These are phyloP conservation scores for Dolichomitus sp. DNA, from an alignment of 2,888 invertebrate genomes.

Conservation along the genomic window DNA sequence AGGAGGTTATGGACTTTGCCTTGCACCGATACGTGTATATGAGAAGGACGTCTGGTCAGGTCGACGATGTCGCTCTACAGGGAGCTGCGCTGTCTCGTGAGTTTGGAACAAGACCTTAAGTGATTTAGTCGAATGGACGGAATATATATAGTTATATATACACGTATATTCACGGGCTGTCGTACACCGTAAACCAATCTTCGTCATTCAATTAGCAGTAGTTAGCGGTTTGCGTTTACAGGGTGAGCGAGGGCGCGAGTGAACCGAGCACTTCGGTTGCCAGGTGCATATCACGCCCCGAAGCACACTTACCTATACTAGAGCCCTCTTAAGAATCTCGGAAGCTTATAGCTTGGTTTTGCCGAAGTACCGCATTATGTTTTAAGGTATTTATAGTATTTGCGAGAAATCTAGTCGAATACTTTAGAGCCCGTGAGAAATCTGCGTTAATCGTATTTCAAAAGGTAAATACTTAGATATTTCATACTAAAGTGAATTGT, in stretches of 20 bases:
- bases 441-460: too few species aligned
- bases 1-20: conserved; percentile 44
- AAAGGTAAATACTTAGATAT: too few species aligned
- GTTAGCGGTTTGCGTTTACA: conserved; percentile 64
- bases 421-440: not conserved
- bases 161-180: conserved; percentile 45
- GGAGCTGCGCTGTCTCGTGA: conserved; percentile 36
- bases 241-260: conserved; percentile 39
- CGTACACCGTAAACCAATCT: conserved; percentile 69
- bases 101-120: conserved; percentile 46
- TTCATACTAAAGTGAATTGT: too few species aligned
- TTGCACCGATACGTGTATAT: conserved; percentile 2
- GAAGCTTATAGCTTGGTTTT: conserved; percentile 4
- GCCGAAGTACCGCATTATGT: not conserved
- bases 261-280: conserved; percentile 47
- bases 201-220: conserved; percentile 71
- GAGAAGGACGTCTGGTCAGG: conserved; percentile 23
- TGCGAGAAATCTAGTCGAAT: not conserved
- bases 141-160: conserved; percentile 45
- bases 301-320: conserved; percentile 21
- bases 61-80: conserved; percentile 8
- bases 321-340: not conserved
- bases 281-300: conserved; percentile 45
- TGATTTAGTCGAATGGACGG: conserved; percentile 60
- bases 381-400: not conserved